Base-by-base conservation (phyloP, 2,797 vertebrate species). In the Acanthornis magna region DNA sequence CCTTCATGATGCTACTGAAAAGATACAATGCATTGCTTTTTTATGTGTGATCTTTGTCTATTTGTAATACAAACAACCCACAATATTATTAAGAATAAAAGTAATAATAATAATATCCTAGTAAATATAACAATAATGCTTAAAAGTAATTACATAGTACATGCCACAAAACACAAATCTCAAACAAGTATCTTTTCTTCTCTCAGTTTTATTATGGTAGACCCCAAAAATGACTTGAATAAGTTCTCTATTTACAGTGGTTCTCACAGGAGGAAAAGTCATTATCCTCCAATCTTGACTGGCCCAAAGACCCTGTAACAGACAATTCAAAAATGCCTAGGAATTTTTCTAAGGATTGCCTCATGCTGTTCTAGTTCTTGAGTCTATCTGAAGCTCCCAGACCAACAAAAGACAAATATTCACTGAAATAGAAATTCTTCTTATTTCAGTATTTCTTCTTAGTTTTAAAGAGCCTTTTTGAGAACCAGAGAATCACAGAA, bases 61-160 rank as follows among this genome's bases (percentile, higher is more conserved):
- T 70, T 80, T 83, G 68, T 85, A 89, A 88, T 71, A 92, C 45
- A 94, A 87, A 51, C 6, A 17, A 22, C 5, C 9, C 45, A 79
- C 27, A 30, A 77, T 80, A 63, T 61, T 91, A 91, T 85, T 77
- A 60, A 45, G 92, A 92, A 75, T 71, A 93, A 83, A 71, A 96
- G 40, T 79, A 89, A 80, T 81, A 95, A 55, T 55, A 36, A 80
- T 58, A 80, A 80, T 67, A 91, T 63, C 19, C 61, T n/a, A 10
- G 47, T 84, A 88, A 93, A 90, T 84, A 78, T 20, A 88, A 63
- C 27, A 91, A 77, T 58, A 80, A 91, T 58, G 13, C 30, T 75
- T 68, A 65, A 81, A 96, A 85, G 60, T 73, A 85, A 80, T 90
- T 90, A 78, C 61, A 81, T 34, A 50, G 5, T 61, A 65, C 27